These are phyloP conservation scores for Macrochelys suwanniensis DNA, from an alignment of 2,797 vertebrate genomes.

Conservation along the genomic window DNA sequence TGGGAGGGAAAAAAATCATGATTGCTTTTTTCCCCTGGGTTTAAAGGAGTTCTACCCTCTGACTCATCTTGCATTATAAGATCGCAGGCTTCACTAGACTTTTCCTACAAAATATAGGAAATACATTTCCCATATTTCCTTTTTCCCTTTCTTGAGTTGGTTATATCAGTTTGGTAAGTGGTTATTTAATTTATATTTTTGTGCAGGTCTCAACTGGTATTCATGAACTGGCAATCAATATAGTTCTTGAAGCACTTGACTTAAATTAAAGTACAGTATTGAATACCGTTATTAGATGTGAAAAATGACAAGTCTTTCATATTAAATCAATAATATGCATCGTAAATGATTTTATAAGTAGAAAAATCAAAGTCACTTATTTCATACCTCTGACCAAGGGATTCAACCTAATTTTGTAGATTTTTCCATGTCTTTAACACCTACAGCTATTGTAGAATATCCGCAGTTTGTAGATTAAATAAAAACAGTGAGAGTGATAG, in stretches of 20 bases:
- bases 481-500: background rate
- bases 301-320: background rate
- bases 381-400: background rate
- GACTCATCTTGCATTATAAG: background rate
- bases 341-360: background rate
- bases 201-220: background rate
- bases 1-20: background rate
- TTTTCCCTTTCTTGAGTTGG: background rate
- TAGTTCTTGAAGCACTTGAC: background rate
- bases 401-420: background rate
- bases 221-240: background rate
- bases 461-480: background rate
- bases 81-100: background rate
- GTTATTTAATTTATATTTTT: background rate
- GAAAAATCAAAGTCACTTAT: background rate
- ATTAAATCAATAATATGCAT: background rate
- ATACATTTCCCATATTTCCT: background rate
- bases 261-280: background rate
- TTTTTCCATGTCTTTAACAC: background rate
- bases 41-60: background rate
- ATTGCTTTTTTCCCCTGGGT: background rate
- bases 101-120: background rate
- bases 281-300: too few species aligned
- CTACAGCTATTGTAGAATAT: background rate
- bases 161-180: background rate